These are phyloP conservation scores for Yponomeuta malinellus DNA, from an alignment of 2,888 invertebrate genomes.

Conservation along the genomic window DNA sequence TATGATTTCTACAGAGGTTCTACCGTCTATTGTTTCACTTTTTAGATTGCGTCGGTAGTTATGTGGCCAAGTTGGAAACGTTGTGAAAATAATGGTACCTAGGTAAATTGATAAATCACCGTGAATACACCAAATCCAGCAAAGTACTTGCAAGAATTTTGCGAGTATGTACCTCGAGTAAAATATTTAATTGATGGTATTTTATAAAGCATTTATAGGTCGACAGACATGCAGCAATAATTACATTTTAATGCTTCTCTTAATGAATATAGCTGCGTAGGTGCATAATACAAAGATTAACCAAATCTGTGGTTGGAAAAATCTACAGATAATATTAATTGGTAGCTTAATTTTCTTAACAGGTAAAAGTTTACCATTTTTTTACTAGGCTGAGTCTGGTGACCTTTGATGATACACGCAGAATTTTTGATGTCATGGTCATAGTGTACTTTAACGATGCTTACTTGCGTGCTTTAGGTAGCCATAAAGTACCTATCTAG, in stretches of 20 bases:
- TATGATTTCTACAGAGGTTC: not conserved
- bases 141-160: not conserved
- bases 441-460: not conserved
- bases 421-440: constrained; percentile 11
- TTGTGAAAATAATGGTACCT: not conserved
- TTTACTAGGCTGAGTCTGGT: too few relatives aligned
- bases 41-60: not conserved
- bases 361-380: too few relatives aligned
- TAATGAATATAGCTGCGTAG: too few relatives aligned
- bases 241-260: too few relatives aligned
- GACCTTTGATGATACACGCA: too few relatives aligned
- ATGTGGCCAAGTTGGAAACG: not conserved
- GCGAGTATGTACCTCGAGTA: not conserved
- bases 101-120: not conserved
- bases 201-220: too few relatives aligned
- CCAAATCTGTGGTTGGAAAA: too few relatives aligned
- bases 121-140: not conserved
- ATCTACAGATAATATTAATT: too few relatives aligned
- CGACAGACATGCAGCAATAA: too few relatives aligned
- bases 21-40: not conserved
- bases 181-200: not conserved
- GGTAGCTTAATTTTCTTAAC: too few relatives aligned
- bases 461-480: not conserved
- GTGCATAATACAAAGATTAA: too few relatives aligned
- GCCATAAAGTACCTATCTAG: too few relatives aligned